Conservation (phyloP, 2,888 invertebrate species). For the Hermaeophaga mercurialis region DNA sequence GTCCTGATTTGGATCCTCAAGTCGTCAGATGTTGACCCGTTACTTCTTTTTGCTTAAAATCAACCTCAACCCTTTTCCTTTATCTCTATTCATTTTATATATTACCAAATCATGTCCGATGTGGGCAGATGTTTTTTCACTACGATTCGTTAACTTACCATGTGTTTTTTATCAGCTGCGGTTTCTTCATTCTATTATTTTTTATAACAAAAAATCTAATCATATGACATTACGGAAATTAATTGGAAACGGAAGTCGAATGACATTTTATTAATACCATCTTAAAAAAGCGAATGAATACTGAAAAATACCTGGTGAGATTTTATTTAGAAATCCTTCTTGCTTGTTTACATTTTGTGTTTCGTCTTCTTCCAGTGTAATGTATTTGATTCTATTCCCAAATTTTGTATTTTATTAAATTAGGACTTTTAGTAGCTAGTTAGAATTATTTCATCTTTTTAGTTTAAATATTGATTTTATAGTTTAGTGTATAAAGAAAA, state of each 20-base stretch:
- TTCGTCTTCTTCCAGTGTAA: too few relatives aligned
- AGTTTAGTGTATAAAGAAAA: too few relatives aligned
- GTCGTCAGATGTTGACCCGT: conserved; percentile 54
- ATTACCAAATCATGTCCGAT: conserved; percentile 55
- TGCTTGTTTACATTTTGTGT: too few relatives aligned
- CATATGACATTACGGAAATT: conserved; percentile 23
- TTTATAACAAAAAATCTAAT: conserved; percentile 24
- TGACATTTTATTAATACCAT: conserved; percentile 14
- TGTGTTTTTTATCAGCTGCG: conserved; percentile 55
- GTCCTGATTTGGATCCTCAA: conserved; percentile 54
- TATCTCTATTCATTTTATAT: conserved; percentile 51
- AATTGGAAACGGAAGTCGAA: conserved; percentile 20
- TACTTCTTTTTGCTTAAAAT: conserved; percentile 52
- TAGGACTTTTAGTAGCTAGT: too few relatives aligned
- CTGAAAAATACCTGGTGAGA: not conserved
- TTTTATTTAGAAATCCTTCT: too few relatives aligned
- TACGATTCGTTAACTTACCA: conserved; percentile 52
- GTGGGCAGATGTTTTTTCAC: conserved; percentile 52
- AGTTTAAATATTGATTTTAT: too few relatives aligned
- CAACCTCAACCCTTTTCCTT: conserved; percentile 51
- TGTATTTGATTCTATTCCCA: too few relatives aligned
- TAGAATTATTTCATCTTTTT: too few relatives aligned
- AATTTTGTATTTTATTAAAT: too few relatives aligned
- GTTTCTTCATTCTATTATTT: conserved; percentile 19
- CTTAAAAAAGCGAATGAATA: not conserved